phyloP scores from a whole-genome alignment of 2,113 vertebrate species.

The Sakesphorus luctuosus region DNA sequence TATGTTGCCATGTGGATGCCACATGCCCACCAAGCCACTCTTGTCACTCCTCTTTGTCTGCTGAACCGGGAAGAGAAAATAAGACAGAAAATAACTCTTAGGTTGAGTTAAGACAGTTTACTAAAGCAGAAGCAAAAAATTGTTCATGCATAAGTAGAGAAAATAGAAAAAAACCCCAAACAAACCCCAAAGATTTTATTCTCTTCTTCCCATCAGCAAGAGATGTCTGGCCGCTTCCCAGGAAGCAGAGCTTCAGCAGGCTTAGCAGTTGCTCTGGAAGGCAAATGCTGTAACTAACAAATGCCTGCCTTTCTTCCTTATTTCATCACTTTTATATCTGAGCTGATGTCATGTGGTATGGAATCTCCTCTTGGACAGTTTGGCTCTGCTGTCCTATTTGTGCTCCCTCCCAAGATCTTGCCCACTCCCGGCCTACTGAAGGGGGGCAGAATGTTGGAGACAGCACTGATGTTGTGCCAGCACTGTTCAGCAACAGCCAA shows the following conservation, averaged over 20 bases:
- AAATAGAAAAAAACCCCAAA: too few relatives aligned
- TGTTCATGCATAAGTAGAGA: not conserved
- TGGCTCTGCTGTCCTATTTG: not conserved
- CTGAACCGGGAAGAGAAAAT: not conserved
- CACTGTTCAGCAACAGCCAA: not conserved
- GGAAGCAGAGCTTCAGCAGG: fast-evolving
- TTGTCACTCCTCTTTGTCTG: not conserved
- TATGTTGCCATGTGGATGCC: not conserved
- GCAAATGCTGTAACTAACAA: not conserved
- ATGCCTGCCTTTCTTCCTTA: too few relatives aligned
- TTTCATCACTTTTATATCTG: not conserved
- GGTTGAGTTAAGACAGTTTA: not conserved
- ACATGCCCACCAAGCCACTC: fast-evolving
- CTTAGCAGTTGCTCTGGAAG: not conserved
- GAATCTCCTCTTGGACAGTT: not conserved
- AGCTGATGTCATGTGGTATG: fast-evolving
- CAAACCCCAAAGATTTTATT: not conserved
- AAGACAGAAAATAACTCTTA: not conserved
- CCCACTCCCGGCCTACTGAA: not conserved
- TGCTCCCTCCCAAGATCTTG: not conserved
- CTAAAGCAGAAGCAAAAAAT: not conserved
- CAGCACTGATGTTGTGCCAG: not conserved
- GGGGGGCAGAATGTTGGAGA: not conserved
- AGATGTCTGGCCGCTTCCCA: fast-evolving
- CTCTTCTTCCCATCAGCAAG: not conserved